These are phyloP conservation scores for Mohoua ochrocephala DNA, from an alignment of 2,113 vertebrate species.

Conservation along the genomic window DNA sequence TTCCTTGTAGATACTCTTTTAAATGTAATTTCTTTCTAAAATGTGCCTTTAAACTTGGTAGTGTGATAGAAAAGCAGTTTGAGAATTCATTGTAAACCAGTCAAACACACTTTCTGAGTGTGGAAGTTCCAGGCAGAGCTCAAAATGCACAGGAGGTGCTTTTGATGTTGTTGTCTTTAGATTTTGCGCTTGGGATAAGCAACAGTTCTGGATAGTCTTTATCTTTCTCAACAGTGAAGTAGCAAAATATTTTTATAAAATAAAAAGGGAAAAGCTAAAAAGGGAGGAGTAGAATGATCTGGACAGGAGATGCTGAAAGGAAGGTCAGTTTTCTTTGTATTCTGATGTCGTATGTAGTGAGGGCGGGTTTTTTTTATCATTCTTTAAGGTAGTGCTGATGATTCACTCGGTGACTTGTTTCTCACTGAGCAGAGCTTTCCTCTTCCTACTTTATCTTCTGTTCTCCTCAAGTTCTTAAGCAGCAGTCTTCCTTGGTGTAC, in stretches of 20 bases:
- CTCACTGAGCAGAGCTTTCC: not conserved
- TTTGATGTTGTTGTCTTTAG: not conserved
- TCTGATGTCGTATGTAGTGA: not conserved
- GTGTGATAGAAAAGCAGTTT: not conserved
- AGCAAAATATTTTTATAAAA: not conserved
- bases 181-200: not conserved
- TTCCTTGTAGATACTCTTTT: not conserved
- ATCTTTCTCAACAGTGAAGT: not conserved
- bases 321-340: not conserved
- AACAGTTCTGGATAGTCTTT: not conserved
- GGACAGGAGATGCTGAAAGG: not conserved
- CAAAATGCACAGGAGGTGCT: not conserved
- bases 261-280: not conserved
- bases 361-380: not conserved
- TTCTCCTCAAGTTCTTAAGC: not conserved
- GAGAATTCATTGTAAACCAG: not conserved
- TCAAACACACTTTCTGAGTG: not conserved
- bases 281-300: not conserved
- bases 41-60: not conserved
- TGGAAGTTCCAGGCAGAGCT: not conserved
- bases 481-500: not conserved
- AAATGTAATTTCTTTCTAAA: not conserved
- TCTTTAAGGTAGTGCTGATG: not conserved
- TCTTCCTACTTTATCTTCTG: not conserved
- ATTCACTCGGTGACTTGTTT: not conserved